A percentile compares a stretch with the other conserved stretches of the same genome.
Evolutionary conservation across 30 jellyfish, hydroid and myxozoan species (phyloP).

Genomic region (Nemopilema nomurai): DNA sequence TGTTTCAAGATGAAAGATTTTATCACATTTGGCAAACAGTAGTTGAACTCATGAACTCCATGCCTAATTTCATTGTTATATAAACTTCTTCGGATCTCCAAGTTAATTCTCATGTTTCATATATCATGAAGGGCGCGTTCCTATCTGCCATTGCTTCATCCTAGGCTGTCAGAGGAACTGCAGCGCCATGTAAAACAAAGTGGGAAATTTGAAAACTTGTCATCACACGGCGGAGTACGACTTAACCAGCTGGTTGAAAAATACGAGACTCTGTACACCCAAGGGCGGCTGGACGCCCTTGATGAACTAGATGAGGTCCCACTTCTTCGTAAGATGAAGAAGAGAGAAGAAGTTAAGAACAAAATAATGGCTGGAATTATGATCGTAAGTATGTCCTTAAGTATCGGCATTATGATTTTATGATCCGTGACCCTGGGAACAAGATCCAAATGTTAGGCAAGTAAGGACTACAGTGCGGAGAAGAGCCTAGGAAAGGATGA

Average conservation of each 20-base stretch:
- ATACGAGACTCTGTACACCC: slow-evolving; percentile 84
- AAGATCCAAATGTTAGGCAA: no score
- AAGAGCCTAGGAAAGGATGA: no score
- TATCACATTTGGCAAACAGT: no score
- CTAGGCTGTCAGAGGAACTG: slow-evolving; percentile 76
- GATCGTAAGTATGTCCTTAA: slow-evolving; percentile 71
- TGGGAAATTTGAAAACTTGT: slow-evolving; percentile 88
- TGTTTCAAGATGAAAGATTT: no score
- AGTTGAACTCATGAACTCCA: no score
- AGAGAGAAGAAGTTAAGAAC: slow-evolving; percentile 84
- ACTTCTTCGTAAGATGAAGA: slow-evolving; percentile 79
- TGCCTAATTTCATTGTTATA: no score
- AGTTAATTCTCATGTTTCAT: no score
- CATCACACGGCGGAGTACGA: slow-evolving; percentile 86
- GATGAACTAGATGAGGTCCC: slow-evolving; percentile 92
- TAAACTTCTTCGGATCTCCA: no score
- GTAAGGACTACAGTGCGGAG: no score
- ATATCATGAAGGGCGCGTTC: no score
- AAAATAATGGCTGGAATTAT: slow-evolving; percentile 87
- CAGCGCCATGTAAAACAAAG: slow-evolving; percentile 85
- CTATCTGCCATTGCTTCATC: no score
- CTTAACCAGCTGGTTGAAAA: slow-evolving; percentile 85
- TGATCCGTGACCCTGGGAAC: no score
- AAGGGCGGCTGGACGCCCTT: slow-evolving; percentile 96
- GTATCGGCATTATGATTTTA: neutral